Base-by-base conservation (phyloP, 2,113 vertebrate genomes). In the Marmota flaviventris region DNA sequence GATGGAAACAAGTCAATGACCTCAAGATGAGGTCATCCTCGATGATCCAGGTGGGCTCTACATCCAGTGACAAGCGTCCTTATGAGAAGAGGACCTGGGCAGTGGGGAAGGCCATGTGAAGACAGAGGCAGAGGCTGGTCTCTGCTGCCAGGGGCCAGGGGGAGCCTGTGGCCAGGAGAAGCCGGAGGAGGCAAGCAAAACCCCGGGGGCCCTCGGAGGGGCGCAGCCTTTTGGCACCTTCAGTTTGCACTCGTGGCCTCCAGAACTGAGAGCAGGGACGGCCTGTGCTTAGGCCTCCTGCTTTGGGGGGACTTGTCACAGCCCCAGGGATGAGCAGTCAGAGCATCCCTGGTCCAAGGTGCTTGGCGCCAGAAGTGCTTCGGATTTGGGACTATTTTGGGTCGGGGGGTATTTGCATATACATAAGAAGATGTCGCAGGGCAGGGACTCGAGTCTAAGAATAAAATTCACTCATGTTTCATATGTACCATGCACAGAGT, bases 161-260 rank as follows among this genome's bases (percentile, higher is more conserved):
- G 5, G 32, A 8, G 32, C 27, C 20, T 0, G 29, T 9, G 18
- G 51, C 32, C 17, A 0, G 0, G 0, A 42, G 81, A 3, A 32
- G n/a, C 63, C 1, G 2, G 37, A 20, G 1, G 17, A 65, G 51
- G 56, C 9, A 0, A 18, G 16, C 13, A 2, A 5, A 7, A 25
- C 7, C 16, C 32, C 76, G 0, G 3, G 3, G 9, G 18, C 20
- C 27, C 24, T 29, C 2, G 7, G 14, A 32, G 34, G 37, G 63
- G 17, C 0, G 0, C 0, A 11, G 82, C 8, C 11, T 45, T 5
- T 2, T 0, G 2, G 16, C 4, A 0, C 13, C 45, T 22, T 7
- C 67, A 14, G 34, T 48, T 8, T 0, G 20, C 53, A 51, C 34
- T 65, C 51, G 61, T 0, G 18, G 63, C 24, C 32, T 82, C 61